Percentiles rank a stretch among this genome's conserved stretches.
phyloP scores from a whole-genome alignment of 2,797 vertebrate genomes.

The Holocentrus rufus region DNA sequence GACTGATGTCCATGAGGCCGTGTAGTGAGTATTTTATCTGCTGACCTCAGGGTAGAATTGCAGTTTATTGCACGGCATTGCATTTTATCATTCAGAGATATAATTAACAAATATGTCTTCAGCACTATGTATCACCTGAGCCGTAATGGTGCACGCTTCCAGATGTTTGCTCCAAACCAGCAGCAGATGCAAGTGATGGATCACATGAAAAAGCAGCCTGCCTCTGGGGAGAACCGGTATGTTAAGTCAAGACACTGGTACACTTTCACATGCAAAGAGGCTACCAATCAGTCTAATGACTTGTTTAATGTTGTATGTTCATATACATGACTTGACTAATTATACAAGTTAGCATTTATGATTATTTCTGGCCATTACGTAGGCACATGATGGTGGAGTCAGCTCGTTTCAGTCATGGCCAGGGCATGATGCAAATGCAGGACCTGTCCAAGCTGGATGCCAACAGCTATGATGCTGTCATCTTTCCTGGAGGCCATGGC shows the following conservation, averaged over 20 bases:
- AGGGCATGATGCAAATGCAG: conserved; percentile 78
- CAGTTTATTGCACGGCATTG: conserved; percentile 2
- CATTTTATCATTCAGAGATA: background rate
- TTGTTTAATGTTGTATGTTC: background rate
- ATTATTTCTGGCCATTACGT: conserved; percentile 54
- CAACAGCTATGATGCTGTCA: conserved; percentile 79
- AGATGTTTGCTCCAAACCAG: conserved; percentile 83
- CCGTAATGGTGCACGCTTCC: conserved; percentile 80
- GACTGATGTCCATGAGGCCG: conserved; percentile 81
- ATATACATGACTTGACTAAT: conserved; percentile 39
- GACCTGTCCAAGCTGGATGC: conserved; percentile 80
- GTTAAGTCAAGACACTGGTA: conserved; percentile 2
- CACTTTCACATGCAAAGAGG: background rate
- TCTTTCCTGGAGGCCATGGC: conserved; percentile 82
- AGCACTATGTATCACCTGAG: conserved; percentile 85
- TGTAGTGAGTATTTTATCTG: conserved; percentile 75
- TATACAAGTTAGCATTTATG: conserved; percentile 43
- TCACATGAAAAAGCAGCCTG: conserved; percentile 77
- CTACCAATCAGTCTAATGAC: background rate
- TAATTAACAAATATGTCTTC: conserved; percentile 46
- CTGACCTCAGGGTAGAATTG: background rate
- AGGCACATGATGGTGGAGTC: conserved; percentile 83
- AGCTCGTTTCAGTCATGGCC: conserved; percentile 78
- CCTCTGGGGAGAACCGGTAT: conserved; percentile 80
- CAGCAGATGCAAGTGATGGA: conserved; percentile 84